Percentiles rank a stretch among this genome's conserved stretches.
phyloP scores from a whole-genome alignment of 2,113 vertebrate species.

The Gasterosteus nipponicus region DNA sequence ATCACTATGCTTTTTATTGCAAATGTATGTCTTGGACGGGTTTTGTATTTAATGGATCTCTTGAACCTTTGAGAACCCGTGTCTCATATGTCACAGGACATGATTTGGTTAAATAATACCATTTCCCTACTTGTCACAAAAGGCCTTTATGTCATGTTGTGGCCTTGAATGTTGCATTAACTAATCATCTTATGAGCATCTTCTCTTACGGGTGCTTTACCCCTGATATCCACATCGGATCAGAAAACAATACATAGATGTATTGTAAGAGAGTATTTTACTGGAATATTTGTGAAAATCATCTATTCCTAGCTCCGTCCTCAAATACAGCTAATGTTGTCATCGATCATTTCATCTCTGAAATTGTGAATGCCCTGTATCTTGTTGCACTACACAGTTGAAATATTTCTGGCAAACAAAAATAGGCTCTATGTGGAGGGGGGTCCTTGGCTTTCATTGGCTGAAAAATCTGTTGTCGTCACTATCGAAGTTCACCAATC shows the following conservation, averaged over 20 bases:
- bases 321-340: no score
- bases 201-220: background rate
- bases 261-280: no score
- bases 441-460: background rate
- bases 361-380: no score
- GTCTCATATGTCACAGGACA: background rate
- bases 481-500: constrained; percentile 46
- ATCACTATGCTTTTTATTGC: background rate
- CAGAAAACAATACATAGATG: no score
- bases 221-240: background rate
- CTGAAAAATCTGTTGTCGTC: background rate
- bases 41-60: background rate
- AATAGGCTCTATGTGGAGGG: no score
- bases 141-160: background rate
- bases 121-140: background rate
- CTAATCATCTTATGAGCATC: background rate
- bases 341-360: no score
- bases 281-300: no score
- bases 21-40: background rate
- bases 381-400: no score
- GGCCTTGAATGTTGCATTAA: background rate
- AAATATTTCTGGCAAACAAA: no score
- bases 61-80: background rate
- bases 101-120: background rate
- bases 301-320: no score